Evolutionary conservation across 2,888 invertebrate species (phyloP), one percentile per base, ranked within the genome.

Genomic region (Drosophila villosipedis): DNA sequence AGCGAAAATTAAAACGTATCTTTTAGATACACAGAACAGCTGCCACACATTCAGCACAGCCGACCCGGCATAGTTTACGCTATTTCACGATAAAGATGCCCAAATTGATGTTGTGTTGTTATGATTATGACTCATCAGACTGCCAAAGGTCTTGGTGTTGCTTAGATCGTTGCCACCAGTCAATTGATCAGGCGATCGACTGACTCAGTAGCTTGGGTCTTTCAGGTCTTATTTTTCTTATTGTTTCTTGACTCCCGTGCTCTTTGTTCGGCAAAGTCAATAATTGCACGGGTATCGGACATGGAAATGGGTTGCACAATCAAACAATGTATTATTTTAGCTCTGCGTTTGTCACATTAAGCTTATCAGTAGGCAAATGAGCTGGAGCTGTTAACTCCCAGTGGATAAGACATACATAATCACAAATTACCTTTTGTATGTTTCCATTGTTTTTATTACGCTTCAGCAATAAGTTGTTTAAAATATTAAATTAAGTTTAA

Each of bases 221-320:
- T 57, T 53, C 60, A 25, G 52, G 30, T 52, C n/a, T 53, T 33
- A 28, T 55, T 50, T 43, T 52, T 52, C 12, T 39, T 25, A 16
- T 57, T 60, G 35, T 55, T 55, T 30, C 59, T 25, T 39, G 49
- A 41, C 47, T 66, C 41, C 41, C 54, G 50, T 35, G 67, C 67
- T 65, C 75, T 68, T 76, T 30, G 80, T 70, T 57, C 54, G 57
- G n/a, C 80, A 63, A 59, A 33, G 76, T 76, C 80, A 78, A 80
- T 59, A 80, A 54, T 67, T 66, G 70, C 76, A 60, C 68, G 65
- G 37, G 53, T 10, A 60, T 53, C 52, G 52, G 39, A 31, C 76
- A 66, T 69, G 80, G 1, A 60, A 78, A 74, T 69, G 63, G 16
- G 19, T 68, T 70, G 64, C 64, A 80, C 77, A 78, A 71, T 70